Conservation (phyloP, 2,888 invertebrate species). For the Malacosoma neustria region DNA sequence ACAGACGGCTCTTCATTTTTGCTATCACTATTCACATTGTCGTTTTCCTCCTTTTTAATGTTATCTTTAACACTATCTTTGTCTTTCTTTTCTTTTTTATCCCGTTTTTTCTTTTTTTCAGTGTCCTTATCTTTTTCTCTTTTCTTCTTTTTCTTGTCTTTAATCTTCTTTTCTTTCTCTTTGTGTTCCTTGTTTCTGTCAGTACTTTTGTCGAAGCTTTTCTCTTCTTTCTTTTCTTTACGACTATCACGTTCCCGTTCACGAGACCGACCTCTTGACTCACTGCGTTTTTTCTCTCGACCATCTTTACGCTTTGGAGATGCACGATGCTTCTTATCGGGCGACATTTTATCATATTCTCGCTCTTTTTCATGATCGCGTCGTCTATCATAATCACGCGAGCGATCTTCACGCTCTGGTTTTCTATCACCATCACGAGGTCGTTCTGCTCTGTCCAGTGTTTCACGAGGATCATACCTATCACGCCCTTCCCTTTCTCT, state of each 20-base stretch:
- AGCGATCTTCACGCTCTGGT: conserved; percentile 33
- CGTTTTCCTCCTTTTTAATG: conserved; percentile 18
- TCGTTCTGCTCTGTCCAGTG: conserved; percentile 51
- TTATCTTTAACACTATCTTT: conserved; percentile 41
- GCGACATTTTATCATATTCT: conserved; percentile 52
- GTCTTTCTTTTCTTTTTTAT: conserved; percentile 73
- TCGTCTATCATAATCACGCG: conserved; percentile 42
- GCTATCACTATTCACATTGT: background rate
- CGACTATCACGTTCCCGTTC: conserved; percentile 71
- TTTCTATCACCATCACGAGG: conserved; percentile 51
- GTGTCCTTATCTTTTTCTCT: conserved; percentile 69
- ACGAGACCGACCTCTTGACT: conserved; percentile 59
- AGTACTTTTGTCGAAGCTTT: conserved; percentile 50
- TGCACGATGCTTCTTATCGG: conserved; percentile 48
- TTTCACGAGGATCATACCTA: conserved; percentile 55
- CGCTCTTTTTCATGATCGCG: conserved; percentile 36
- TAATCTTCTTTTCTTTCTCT: conserved; percentile 73
- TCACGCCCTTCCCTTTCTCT: conserved; percentile 59
- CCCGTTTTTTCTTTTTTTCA: conserved; percentile 68
- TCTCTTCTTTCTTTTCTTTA: conserved; percentile 70
- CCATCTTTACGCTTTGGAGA: conserved; percentile 59
- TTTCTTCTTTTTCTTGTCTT: conserved; percentile 64
- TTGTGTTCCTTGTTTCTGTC: conserved; percentile 70
- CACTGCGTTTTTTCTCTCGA: conserved; percentile 59
- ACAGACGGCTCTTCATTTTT: conserved; percentile 1